phyloP scores from a whole-genome alignment of 2,888 invertebrate species.

The Pinctada fucata region DNA sequence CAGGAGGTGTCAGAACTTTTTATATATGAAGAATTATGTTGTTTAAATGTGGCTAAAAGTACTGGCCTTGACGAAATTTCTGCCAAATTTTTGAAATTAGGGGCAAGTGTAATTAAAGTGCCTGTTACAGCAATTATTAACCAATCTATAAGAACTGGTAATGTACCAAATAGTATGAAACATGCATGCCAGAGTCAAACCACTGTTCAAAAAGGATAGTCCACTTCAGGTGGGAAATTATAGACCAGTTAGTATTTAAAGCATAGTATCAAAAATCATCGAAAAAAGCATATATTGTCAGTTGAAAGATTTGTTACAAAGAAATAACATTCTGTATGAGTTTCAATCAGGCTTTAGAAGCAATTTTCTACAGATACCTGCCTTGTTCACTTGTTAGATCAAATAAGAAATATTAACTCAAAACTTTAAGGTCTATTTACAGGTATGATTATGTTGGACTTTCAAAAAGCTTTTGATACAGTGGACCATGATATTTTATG shows the following conservation, averaged over 20 bases:
- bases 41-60: slow-evolving; percentile 37
- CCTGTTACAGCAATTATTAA: slow-evolving; percentile 40
- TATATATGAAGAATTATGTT: slow-evolving; percentile 31
- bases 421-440: too few relatives aligned
- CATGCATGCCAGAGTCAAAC: slow-evolving; percentile 32
- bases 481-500: too few relatives aligned
- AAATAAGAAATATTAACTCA: too few relatives aligned
- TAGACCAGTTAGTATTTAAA: slow-evolving; percentile 44
- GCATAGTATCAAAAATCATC: slow-evolving; percentile 40
- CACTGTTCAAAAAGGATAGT: slow-evolving; percentile 39
- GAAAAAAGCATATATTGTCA: slow-evolving; percentile 12
- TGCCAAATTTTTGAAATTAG: slow-evolving; percentile 39
- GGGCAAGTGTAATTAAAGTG: slow-evolving; percentile 8
- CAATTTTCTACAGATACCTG: too few relatives aligned
- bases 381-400: too few relatives aligned
- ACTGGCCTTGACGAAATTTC: slow-evolving; percentile 43
- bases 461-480: too few relatives aligned
- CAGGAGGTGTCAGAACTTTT: slow-evolving; percentile 20
- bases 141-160: slow-evolving; percentile 31
- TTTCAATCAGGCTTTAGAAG: too few relatives aligned
- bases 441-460: too few relatives aligned
- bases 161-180: slow-evolving; percentile 40
- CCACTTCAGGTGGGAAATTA: slow-evolving; percentile 36
- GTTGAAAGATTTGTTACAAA: too few relatives aligned
- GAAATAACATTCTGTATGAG: too few relatives aligned